Evolutionary conservation across 1,140 invertebrate genomes (phyloP).

Genomic region (Drosophila tsacasi): DNA sequence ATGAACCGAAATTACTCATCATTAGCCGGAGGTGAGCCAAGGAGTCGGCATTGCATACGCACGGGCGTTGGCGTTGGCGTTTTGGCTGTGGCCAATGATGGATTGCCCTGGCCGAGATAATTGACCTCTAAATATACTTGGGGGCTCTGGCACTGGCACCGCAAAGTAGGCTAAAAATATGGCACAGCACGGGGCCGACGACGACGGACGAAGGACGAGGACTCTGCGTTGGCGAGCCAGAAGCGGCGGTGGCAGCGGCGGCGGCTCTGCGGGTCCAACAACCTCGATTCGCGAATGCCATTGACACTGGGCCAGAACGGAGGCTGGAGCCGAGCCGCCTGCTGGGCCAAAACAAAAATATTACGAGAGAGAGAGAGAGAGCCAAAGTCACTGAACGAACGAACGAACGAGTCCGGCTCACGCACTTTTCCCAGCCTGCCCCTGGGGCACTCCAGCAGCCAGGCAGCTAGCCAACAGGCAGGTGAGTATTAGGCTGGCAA

Average conservation of each 20-base stretch:
- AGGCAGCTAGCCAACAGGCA: neutral
- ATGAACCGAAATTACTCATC: constrained; percentile 72
- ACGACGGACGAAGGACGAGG: constrained; percentile 5
- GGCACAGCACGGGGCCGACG: constrained; percentile 49
- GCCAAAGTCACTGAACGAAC: constrained; percentile 67
- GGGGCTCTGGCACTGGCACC: constrained; percentile 42
- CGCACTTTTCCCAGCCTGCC: constrained; percentile 52
- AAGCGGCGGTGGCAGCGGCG: constrained; percentile 4
- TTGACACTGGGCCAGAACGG: constrained; percentile 63
- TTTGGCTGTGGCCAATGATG: constrained; percentile 51
- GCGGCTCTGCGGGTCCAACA: constrained; percentile 59
- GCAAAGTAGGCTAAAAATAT: constrained; percentile 81
- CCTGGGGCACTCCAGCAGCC: neutral
- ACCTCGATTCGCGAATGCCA: constrained; percentile 69
- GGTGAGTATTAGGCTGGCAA: constrained; percentile 2
- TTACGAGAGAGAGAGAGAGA: constrained; percentile 36
- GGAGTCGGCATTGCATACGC: constrained; percentile 54
- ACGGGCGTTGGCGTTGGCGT: constrained; percentile 50
- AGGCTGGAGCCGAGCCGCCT: constrained; percentile 35
- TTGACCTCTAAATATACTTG: constrained; percentile 80
- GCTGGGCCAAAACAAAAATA: constrained; percentile 50
- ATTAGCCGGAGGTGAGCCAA: constrained; percentile 44
- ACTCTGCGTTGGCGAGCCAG: constrained; percentile 31
- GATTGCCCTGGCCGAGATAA: constrained; percentile 68
- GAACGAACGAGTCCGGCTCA: constrained; percentile 64